phyloP scores from a whole-genome alignment of 2,113 vertebrate species.

The Crocuta crocuta region DNA sequence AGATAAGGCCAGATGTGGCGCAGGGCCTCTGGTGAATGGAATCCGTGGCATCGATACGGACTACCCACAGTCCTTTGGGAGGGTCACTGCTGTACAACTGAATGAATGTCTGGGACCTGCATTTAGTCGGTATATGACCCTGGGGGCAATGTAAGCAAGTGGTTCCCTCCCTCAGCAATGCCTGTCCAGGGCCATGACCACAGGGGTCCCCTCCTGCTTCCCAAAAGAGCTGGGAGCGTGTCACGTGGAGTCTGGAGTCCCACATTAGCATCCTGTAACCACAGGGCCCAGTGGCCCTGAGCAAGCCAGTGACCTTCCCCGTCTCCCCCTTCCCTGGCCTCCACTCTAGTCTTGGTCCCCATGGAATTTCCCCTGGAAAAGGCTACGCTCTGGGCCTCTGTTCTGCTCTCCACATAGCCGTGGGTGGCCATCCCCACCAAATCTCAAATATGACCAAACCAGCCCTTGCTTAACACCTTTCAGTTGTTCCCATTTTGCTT shows the following conservation, averaged over 20 bases:
- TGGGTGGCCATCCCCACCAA: neutral
- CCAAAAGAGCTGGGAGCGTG: neutral
- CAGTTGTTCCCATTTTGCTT: neutral
- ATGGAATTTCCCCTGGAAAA: neutral
- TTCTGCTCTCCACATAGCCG: neutral
- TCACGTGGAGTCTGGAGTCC: neutral
- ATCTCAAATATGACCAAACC: fast-evolving
- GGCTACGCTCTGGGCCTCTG: neutral
- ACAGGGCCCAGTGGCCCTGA: neutral
- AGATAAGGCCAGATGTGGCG: neutral
- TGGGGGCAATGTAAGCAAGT: neutral
- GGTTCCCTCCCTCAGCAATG: neutral
- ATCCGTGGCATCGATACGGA: fast-evolving
- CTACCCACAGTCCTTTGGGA: neutral
- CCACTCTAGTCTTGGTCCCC: neutral
- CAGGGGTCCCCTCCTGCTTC: neutral
- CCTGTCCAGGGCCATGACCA: neutral
- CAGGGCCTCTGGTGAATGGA: neutral
- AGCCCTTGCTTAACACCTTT: neutral
- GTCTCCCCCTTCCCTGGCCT: neutral
- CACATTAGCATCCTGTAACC: neutral
- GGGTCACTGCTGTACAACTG: neutral
- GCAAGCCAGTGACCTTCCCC: neutral
- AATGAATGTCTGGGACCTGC: neutral
- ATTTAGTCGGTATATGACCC: neutral